Evolutionary conservation across 2,888 invertebrate species (phyloP).

Genomic region (Melipona bicolor): DNA sequence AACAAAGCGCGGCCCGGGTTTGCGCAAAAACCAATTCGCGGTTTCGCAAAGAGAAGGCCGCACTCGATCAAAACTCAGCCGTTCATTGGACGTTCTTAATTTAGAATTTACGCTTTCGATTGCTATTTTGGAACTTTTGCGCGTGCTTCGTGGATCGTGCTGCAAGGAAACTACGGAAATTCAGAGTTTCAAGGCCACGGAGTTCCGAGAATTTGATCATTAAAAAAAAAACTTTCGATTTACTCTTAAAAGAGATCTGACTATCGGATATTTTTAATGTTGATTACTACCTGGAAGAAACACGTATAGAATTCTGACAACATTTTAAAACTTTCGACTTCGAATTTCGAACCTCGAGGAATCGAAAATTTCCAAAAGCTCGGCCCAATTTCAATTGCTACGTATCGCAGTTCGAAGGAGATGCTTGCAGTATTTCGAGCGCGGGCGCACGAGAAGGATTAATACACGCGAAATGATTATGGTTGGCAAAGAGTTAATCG

Average conservation of each 20-base stretch:
- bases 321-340: too few species aligned
- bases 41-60: too few species aligned
- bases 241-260: too few species aligned
- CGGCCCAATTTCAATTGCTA: background rate
- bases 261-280: background rate
- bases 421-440: background rate
- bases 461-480: background rate
- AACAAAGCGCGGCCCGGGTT: background rate
- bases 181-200: too few species aligned
- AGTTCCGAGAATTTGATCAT: too few species aligned
- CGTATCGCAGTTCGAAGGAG: background rate
- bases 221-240: too few species aligned
- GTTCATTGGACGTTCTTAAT: background rate
- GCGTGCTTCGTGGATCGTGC: too few species aligned
- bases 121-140: too few species aligned
- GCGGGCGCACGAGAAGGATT: rapidly evolving
- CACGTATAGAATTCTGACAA: too few species aligned
- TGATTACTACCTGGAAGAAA: too few species aligned
- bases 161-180: too few species aligned
- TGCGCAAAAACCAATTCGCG: background rate
- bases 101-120: background rate
- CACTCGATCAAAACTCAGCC: background rate
- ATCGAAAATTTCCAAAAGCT: background rate
- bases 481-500: slow-evolving; percentile 10
- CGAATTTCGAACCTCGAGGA: too few species aligned